These are phyloP conservation scores for Eleutherodactylus coqui DNA, from an alignment of 2,797 vertebrate genomes.

Conservation along the genomic window DNA sequence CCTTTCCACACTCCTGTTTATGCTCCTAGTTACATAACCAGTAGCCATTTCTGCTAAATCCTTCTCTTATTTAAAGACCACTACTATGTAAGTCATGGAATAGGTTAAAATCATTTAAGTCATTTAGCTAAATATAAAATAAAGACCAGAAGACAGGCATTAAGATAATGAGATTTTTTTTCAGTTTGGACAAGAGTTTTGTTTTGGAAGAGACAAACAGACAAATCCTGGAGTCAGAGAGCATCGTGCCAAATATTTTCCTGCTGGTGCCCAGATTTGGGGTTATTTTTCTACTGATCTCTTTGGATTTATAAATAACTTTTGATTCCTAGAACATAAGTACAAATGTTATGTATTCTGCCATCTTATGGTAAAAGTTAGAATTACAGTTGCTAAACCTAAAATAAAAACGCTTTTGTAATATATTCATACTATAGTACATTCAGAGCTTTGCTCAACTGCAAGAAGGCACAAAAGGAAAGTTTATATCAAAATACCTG, in stretches of 20 bases:
- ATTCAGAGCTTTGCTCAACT: too few relatives aligned
- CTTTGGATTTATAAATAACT: not conserved
- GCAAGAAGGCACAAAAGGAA: too few relatives aligned
- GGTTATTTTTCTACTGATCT: constrained; percentile 16
- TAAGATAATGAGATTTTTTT: constrained; percentile 19
- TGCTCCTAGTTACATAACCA: not conserved
- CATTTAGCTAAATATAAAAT: constrained; percentile 24
- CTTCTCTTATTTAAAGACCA: not conserved
- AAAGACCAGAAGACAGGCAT: not conserved
- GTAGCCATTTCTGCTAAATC: not conserved
- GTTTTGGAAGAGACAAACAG: constrained; percentile 30
- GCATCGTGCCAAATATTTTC: not conserved
- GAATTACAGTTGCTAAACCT: not conserved
- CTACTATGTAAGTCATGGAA: not conserved
- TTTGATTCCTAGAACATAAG: not conserved
- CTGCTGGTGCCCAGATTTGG: not conserved
- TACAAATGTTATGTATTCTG: not conserved
- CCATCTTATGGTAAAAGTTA: not conserved
- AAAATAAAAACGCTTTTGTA: too few relatives aligned
- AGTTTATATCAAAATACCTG: too few relatives aligned
- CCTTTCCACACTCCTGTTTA: not conserved
- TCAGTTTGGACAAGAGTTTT: not conserved
- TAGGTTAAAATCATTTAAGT: not conserved
- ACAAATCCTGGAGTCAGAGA: not conserved
- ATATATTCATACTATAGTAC: too few relatives aligned